Evolutionary conservation across 1,140 invertebrate species (phyloP), one percentile per base, ranked within the genome.

Genomic region (Cydia pomonella): DNA sequence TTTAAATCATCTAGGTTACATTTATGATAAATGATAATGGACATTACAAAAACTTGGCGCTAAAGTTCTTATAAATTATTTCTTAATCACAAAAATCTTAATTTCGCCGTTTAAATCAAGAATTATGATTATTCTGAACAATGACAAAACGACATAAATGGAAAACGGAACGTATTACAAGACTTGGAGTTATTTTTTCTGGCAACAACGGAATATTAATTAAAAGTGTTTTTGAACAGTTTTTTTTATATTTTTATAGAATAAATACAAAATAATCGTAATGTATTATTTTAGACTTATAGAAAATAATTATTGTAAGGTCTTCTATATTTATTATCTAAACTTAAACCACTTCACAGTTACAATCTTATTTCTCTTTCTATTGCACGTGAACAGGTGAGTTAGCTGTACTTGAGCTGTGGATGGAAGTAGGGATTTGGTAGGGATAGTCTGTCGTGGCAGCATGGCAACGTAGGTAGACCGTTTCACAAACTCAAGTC

Each of bases 381-480:
- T 69, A 38, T 33, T 10, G n/a, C n/a, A 38, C 27, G 4, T 9
- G 29, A 33, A n/a, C n/a, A 69, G 29, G 64, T 33, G 64, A 69
- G 64, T 33, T 41, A 69, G 64, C 29, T 6, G 29, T 38, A 33
- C n/a, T 63, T 23, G 25, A n/a, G n/a, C 0, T 27, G 27, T n/a
- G 25, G 33, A 33, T n/a, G 25, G 23, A 63, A 27, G n/a, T 12
- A 50, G n/a, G 3, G 2, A 5, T 13, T 3, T 50, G 9, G 47
- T 18, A 27, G 25, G 25, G 63, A 64, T 64, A 27, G 63, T 64
- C 63, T 64, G 63, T 78, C 63, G 69, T 59, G 62, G 64, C 64
- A 72, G 44, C 72, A 12, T 73, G 73, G 66, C n/a, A 77, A 80
- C 81, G 66, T 81, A 84, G 83, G 83, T 84, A 84, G 82, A 77